Conservation (phyloP, 2,113 vertebrate genomes). For the Kobus ellipsiprymnus region DNA sequence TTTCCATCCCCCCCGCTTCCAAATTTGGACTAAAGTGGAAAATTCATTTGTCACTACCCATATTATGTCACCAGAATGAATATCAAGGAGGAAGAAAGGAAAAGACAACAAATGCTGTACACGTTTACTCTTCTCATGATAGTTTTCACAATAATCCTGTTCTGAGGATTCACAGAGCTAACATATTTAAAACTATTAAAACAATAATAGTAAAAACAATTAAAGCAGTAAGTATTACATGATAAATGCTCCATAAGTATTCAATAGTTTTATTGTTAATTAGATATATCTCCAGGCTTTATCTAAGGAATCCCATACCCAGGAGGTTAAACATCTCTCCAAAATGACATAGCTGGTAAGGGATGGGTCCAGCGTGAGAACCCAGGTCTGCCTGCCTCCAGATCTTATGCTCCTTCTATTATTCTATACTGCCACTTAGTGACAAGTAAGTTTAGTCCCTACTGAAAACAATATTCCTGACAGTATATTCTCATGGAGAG, state of each 20-base stretch:
- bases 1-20: not conserved
- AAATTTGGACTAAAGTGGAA: not conserved
- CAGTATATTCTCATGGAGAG: not conserved
- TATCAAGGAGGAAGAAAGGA: not conserved
- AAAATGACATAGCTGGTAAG: not conserved
- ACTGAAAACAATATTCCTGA: not conserved
- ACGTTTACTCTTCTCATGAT: not conserved
- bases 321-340: not conserved
- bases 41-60: not conserved
- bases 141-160: not conserved
- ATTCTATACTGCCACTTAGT: conserved; percentile 25
- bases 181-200: not conserved
- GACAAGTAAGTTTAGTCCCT: not conserved
- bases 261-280: not conserved
- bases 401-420: not conserved
- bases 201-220: not conserved
- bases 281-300: not conserved
- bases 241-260: not conserved
- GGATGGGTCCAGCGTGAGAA: not conserved
- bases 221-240: not conserved
- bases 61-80: not conserved
- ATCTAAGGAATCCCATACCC: not conserved
- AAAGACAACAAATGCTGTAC: not conserved
- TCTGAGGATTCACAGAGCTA: not conserved
- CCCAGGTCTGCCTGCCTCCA: not conserved